Evolutionary conservation across 2,113 vertebrate species (phyloP), one percentile per base, ranked within the genome.

Genomic region (Bubo scandiacus): DNA sequence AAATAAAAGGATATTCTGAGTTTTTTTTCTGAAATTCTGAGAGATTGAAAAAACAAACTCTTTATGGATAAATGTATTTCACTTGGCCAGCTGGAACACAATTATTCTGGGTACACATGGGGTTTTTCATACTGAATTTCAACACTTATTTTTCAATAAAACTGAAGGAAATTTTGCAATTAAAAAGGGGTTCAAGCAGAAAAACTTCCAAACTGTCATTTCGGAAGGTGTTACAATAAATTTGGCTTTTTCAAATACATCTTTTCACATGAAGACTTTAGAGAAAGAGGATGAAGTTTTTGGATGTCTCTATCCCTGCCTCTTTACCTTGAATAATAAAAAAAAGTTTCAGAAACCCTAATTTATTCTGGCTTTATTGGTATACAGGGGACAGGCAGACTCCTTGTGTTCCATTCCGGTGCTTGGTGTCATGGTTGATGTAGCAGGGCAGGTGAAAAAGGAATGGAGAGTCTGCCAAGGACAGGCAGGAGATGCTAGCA

Each of bases 31-130:
- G 5, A 94, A 95, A 92, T 95, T 94, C 57, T 65, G 61, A 90
- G 87, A 91, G 81, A 88, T 5, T 96, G 78, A 54, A 88, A 89
- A 92, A 96, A 87, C 73, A 96, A 92, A 87, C 87, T 92, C 75
- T 67, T 86, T 59, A 57, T 29, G 87, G 61, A 55, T 87, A 32
- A 68, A 91, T 82, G 40, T 91, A 45, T 90, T 91, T 95, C 70
- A 52, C 78, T 96, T 96, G 91, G 83, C 72, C 73, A 45, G 89
- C 84, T 22, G 59, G 51, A 45, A 67, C 20, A 63, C n/a, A 86
- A 74, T 71, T 81, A 81, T 74, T 81, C 61, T 94, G 81, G 45
- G 84, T 38, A 26, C 26, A 25, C n/a, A 38, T n/a, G 68, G 67
- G 25, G 6, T 27, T 71, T 95, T 91, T 96, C 54, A 59, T 83